phyloP scores from a whole-genome alignment of 1,140 invertebrate genomes.

The Patella vulgata region DNA sequence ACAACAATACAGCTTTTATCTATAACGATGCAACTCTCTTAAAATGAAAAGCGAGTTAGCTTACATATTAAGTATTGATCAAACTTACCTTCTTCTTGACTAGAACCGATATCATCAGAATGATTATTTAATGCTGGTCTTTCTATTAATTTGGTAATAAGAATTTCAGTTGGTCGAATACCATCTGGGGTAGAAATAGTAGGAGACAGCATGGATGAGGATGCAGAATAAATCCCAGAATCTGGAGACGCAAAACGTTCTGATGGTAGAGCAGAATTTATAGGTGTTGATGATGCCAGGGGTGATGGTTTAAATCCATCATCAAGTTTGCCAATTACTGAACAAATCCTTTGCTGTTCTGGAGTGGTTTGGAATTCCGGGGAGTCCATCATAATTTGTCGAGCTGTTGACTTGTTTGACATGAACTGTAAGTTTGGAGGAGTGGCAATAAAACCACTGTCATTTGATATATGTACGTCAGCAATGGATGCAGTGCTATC shows the following conservation, averaged over 20 bases:
- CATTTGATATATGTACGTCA: neutral
- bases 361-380: neutral
- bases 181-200: neutral
- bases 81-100: too few relatives aligned
- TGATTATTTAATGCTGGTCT: too few relatives aligned
- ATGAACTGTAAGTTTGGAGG: neutral
- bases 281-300: conserved; percentile 10
- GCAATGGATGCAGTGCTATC: neutral
- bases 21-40: neutral
- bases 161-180: neutral
- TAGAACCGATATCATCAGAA: too few relatives aligned
- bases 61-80: neutral
- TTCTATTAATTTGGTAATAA: neutral
- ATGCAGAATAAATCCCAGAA: neutral
- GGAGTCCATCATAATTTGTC: neutral
- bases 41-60: neutral
- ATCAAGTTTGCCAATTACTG: neutral
- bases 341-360: neutral
- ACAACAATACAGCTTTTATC: neutral
- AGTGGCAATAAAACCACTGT: neutral
- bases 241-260: neutral
- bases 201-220: neutral
- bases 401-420: neutral
- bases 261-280: neutral
- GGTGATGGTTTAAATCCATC: neutral